phyloP scores from a whole-genome alignment of 1,140 invertebrate genomes.

The Plectus sambesii region DNA sequence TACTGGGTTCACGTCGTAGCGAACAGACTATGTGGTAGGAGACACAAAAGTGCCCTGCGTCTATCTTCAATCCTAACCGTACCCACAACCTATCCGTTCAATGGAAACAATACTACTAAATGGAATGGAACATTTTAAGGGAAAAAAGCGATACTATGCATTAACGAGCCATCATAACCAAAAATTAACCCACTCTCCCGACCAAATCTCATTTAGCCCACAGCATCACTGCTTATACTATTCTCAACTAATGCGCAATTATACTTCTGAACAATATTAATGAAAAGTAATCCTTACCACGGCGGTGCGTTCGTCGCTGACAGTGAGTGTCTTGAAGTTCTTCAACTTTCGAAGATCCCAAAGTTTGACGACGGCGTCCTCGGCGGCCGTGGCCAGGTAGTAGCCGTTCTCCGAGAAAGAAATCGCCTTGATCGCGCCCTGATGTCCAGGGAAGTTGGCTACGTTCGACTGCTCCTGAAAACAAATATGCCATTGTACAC shows the following conservation, averaged over 20 bases:
- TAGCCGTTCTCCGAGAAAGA: constrained; percentile 99
- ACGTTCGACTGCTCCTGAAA: constrained; percentile 92
- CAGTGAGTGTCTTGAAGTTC: constrained; percentile 90
- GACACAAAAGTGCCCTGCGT: too few relatives aligned
- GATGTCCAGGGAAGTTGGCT: constrained; percentile 91
- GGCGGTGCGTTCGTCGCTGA: constrained; percentile 63
- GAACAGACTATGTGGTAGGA: too few relatives aligned
- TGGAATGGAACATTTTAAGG: too few relatives aligned
- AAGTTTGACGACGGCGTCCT: constrained; percentile 80
- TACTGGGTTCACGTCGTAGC: too few relatives aligned
- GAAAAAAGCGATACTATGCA: too few relatives aligned
- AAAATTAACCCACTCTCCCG: too few relatives aligned
- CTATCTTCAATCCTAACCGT: too few relatives aligned
- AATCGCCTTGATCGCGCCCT: constrained; percentile 79
- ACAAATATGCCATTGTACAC: too few relatives aligned
- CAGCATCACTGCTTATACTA: background rate
- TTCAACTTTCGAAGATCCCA: constrained; percentile 98
- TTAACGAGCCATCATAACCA: too few relatives aligned
- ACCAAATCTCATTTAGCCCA: too few relatives aligned
- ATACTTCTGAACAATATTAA: background rate
- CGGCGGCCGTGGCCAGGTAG: constrained; percentile 91
- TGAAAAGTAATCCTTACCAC: constrained; percentile 17
- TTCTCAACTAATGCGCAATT: background rate
- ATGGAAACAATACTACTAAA: too few relatives aligned
- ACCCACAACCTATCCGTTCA: too few relatives aligned